A percentile compares a stretch with the other conserved stretches of the same genome.
phyloP scores from a whole-genome alignment of 2,113 vertebrate species.

The Poicephalus meyeri region DNA sequence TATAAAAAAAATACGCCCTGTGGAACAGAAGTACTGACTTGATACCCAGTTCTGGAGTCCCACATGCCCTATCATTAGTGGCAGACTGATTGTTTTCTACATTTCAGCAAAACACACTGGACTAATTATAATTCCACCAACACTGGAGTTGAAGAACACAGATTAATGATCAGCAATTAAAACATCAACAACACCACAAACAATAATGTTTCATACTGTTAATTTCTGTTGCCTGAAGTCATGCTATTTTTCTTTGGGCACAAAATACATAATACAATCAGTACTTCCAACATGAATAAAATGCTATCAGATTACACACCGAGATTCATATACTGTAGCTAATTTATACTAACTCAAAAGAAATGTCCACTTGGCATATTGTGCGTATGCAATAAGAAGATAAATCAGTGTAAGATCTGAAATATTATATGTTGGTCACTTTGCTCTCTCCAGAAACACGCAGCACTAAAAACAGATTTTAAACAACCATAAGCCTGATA shows the following conservation, averaged over 20 bases:
- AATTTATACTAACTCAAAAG: slow-evolving; percentile 8
- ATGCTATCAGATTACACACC: neutral
- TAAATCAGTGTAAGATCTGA: neutral
- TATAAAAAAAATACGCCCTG: neutral
- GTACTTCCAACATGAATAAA: slow-evolving; percentile 54
- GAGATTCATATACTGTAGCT: slow-evolving; percentile 20
- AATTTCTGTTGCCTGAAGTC: slow-evolving; percentile 65
- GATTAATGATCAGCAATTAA: slow-evolving; percentile 68
- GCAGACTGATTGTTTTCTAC: slow-evolving; percentile 61
- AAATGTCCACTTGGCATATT: neutral
- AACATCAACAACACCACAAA: slow-evolving; percentile 63
- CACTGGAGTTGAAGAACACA: slow-evolving; percentile 41
- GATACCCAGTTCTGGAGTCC: slow-evolving; percentile 20
- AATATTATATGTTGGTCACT: neutral
- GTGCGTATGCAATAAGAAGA: neutral
- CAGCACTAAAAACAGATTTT: neutral
- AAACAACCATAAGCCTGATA: neutral
- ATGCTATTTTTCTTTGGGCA: slow-evolving; percentile 47
- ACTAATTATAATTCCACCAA: slow-evolving; percentile 65
- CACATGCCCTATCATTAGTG: slow-evolving; percentile 52
- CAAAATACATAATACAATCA: slow-evolving; percentile 31
- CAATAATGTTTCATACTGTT: slow-evolving; percentile 64
- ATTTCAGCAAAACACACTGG: slow-evolving; percentile 56
- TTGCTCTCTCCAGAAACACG: neutral
- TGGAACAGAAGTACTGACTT: slow-evolving; percentile 14